Evolutionary conservation across 1,140 invertebrate genomes (phyloP), one percentile per base, ranked within the genome.

Genomic region (Drosophila sp.): DNA sequence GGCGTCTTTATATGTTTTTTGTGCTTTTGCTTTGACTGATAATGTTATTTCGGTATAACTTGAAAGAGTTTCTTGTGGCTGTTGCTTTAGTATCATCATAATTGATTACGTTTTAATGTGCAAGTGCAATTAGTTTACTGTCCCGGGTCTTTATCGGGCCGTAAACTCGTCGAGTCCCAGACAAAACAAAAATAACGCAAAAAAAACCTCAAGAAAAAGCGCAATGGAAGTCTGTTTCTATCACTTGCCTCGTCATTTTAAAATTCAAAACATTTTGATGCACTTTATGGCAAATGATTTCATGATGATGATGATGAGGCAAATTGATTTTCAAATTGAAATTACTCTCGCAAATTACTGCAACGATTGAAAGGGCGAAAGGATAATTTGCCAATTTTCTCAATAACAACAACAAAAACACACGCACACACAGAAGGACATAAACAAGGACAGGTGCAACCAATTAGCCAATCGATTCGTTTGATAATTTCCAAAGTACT

Each of bases 41-140:
- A 50, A 50, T 50, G 44, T 7, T n/a, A 7, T 50, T 50, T 50
- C 61, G 70, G 66, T 35, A 30, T 23, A 55, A 79, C 79, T 82
- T 83, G 54, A 79, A 80, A 73, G 74, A 63, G 61, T 40, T 80
- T 60, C 47, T 10, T 10, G 8, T 4, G 8, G 35, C 35, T 17
- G 17, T 17, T 17, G 17, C 23, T 38, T 62, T 33, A 57, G 56
- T 57, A 65, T 61, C 44, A 50, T 50, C 44, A 50, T 74, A 82
- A 78, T 84, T 83, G 76, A 84, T 84, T 79, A 55, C 54, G 54
- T 60, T 85, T 70, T 80, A 84, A 85, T 85, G 63, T 79, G 72
- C 76, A 76, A 76, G 76, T 50, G 44, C 44, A 50, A 50, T 50
- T 50, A 50, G 44, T 50, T 50, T 50, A 50, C 44, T 27, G 23